A percentile compares a stretch with the other conserved stretches of the same genome.
Conservation (phyloP, 2,888 invertebrate species). For the Mamestra brassicae region DNA sequence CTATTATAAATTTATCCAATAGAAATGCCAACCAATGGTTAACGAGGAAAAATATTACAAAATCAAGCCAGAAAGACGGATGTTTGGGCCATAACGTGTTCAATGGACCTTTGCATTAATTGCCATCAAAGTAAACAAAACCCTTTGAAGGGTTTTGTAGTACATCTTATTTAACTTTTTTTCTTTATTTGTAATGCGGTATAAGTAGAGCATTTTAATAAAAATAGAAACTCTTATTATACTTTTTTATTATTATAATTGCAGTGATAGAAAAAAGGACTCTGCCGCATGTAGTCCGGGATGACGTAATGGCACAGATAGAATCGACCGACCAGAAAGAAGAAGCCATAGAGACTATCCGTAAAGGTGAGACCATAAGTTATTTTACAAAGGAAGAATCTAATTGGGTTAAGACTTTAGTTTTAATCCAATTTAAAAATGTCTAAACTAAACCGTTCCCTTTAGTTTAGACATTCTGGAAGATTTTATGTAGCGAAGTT, state of each 20-base stretch:
- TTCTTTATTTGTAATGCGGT: background rate
- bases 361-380: constrained; percentile 29
- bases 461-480: background rate
- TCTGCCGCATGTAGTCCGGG: constrained; percentile 7
- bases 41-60: no score
- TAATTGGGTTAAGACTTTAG: background rate
- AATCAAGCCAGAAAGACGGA: no score
- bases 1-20: background rate
- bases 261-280: constrained; percentile 41
- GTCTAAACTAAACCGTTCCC: background rate
- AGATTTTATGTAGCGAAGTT: background rate
- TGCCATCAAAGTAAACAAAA: background rate
- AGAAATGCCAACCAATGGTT: no score
- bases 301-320: constrained; percentile 25
- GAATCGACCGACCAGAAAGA: constrained; percentile 22
- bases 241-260: constrained; percentile 5
- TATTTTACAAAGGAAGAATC: no score
- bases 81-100: no score
- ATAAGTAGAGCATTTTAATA: background rate
- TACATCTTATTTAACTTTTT: no score
- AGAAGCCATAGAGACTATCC: constrained; percentile 22
- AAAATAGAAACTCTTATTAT: background rate
- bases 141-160: no score
- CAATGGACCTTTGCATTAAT: no score
- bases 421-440: no score